These are phyloP conservation scores for Ennomos erosarius DNA, from an alignment of 2,888 invertebrate genomes.

Conservation along the genomic window DNA sequence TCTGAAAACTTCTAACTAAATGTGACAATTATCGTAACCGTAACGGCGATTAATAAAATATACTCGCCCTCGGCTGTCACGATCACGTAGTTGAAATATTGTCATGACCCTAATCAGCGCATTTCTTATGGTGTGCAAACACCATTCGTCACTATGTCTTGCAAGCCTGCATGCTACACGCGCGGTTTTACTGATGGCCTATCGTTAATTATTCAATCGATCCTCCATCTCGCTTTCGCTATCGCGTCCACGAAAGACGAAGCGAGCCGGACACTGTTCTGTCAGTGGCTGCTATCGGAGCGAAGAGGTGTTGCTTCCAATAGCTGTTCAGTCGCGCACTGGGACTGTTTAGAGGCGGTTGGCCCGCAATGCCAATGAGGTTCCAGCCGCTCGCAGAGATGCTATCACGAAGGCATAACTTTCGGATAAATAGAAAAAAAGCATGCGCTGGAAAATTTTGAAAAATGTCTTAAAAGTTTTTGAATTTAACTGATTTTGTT, in stretches of 20 bases:
- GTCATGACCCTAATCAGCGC: slow-evolving; percentile 67
- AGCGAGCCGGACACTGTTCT: slow-evolving; percentile 54
- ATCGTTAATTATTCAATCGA: slow-evolving; percentile 75
- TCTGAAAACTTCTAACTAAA: slow-evolving; percentile 59
- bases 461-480: slow-evolving; percentile 69
- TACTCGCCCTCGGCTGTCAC: slow-evolving; percentile 49
- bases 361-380: slow-evolving; percentile 75
- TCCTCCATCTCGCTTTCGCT: slow-evolving; percentile 51
- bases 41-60: slow-evolving; percentile 66
- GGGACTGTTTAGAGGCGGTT: slow-evolving; percentile 62
- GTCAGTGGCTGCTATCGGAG: slow-evolving; percentile 24
- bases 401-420: slow-evolving; percentile 80
- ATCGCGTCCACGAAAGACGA: slow-evolving; percentile 27
- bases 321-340: slow-evolving; percentile 64
- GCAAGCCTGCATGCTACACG: slow-evolving; percentile 65
- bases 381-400: slow-evolving; percentile 77
- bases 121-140: slow-evolving; percentile 63
- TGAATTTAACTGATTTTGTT: slow-evolving; percentile 64
- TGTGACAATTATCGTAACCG: slow-evolving; percentile 66
- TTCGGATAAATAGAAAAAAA: slow-evolving; percentile 73
- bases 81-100: slow-evolving; percentile 60
- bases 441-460: slow-evolving; percentile 61
- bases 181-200: slow-evolving; percentile 68
- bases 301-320: slow-evolving; percentile 38
- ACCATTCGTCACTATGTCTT: slow-evolving; percentile 56